Conservation (phyloP, 2,888 invertebrate genomes). For the Drosophila nigricruria region DNA sequence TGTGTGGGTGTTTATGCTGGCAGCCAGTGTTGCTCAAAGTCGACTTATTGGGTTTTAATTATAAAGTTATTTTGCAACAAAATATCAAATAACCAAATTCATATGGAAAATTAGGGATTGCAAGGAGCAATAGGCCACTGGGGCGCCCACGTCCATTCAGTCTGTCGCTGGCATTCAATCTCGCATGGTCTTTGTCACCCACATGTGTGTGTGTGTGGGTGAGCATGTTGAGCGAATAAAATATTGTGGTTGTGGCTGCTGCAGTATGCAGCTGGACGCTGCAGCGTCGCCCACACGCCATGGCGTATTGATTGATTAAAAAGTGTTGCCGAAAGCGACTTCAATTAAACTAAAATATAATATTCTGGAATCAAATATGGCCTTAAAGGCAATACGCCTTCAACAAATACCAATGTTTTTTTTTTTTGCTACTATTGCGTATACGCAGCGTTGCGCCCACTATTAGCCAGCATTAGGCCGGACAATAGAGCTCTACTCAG, state of each 20-base stretch:
- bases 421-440: slow-evolving; percentile 31
- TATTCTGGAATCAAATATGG: neutral
- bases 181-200: neutral
- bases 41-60: slow-evolving; percentile 3
- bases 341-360: slow-evolving; percentile 26
- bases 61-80: slow-evolving; percentile 5
- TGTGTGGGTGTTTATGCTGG: neutral
- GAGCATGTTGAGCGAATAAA: neutral
- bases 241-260: neutral
- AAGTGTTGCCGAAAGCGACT: neutral
- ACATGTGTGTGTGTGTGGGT: neutral
- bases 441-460: no score
- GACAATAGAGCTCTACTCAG: slow-evolving; percentile 16
- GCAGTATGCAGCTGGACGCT: neutral
- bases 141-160: neutral
- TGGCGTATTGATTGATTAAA: slow-evolving; percentile 18
- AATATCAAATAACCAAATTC: slow-evolving; percentile 2
- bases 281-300: neutral
- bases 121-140: neutral
- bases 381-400: neutral
- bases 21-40: neutral
- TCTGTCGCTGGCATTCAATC: slow-evolving; percentile 3
- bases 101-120: neutral
- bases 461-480: slow-evolving; percentile 11
- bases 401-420: slow-evolving; percentile 2